phyloP scores from a whole-genome alignment of 2,113 vertebrate species.

The Hippotragus niger region DNA sequence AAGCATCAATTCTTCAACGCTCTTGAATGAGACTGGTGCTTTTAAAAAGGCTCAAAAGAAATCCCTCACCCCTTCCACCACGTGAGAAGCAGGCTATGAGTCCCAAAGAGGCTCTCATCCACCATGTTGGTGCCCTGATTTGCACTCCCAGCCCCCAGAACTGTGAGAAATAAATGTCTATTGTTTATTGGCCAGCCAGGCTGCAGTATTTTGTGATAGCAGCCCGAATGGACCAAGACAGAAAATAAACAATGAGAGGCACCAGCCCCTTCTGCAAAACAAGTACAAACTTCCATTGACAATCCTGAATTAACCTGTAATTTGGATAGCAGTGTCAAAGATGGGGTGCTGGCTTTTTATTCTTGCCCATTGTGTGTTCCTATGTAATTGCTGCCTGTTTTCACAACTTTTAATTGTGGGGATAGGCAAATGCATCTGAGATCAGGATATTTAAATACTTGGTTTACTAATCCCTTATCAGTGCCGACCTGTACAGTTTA shows the following conservation, averaged over 20 bases:
- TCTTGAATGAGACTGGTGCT: neutral
- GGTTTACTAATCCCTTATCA: neutral
- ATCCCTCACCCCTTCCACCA: neutral
- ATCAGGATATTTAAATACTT: neutral
- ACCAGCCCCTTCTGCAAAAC: neutral
- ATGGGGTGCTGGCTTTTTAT: neutral
- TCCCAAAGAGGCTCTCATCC: neutral
- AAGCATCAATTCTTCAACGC: neutral
- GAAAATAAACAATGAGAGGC: neutral
- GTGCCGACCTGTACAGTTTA: neutral
- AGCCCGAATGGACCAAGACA: neutral
- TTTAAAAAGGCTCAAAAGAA: neutral
- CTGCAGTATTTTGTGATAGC: neutral
- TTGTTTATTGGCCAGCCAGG: neutral
- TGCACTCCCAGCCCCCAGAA: neutral
- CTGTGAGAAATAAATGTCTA: neutral
- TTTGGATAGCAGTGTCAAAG: neutral
- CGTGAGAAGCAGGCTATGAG: neutral
- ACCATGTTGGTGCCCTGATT: neutral
- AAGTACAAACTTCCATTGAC: neutral
- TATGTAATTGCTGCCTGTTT: neutral
- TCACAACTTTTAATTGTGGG: neutral
- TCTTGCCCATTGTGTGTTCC: neutral
- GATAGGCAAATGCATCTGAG: neutral
- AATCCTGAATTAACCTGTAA: neutral